These are phyloP conservation scores for Engystomops pustulosus DNA, from an alignment of 2,113 vertebrate species.

Conservation along the genomic window DNA sequence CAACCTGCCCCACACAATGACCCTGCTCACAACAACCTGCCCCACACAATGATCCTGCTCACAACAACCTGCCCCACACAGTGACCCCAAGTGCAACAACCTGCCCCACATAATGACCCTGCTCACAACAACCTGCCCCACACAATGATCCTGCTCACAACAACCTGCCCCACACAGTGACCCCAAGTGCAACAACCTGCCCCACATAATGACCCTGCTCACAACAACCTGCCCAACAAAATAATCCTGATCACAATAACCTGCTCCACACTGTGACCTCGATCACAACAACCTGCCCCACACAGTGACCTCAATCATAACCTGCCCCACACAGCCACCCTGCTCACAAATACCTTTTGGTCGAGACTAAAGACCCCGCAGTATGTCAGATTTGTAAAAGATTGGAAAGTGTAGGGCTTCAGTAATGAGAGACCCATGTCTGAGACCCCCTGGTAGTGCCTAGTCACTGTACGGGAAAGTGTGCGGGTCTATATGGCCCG, in stretches of 20 bases:
- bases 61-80: not conserved
- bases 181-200: slow-evolving; percentile 26
- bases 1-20: no score
- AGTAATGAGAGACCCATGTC: slow-evolving; percentile 51
- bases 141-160: no score
- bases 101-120: no score
- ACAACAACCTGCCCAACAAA: no score
- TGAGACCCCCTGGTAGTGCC: slow-evolving; percentile 57
- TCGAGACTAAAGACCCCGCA: not conserved
- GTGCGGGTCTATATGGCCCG: not conserved
- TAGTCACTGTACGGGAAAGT: slow-evolving; percentile 53
- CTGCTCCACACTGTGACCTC: not conserved
- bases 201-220: no score
- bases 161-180: not conserved
- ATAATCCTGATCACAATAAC: no score
- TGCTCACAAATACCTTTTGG: no score
- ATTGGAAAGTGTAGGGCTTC: slow-evolving; percentile 29
- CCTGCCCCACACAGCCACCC: no score
- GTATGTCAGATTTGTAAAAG: slow-evolving; percentile 47
- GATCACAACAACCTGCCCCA: not conserved
- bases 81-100: slow-evolving; percentile 21
- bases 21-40: no score
- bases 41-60: no score
- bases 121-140: no score
- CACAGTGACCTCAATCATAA: slow-evolving; percentile 26